Evolutionary conservation across 2,888 invertebrate species (phyloP), one percentile per base, ranked within the genome.

Genomic region (Stenichneumon culpator): DNA sequence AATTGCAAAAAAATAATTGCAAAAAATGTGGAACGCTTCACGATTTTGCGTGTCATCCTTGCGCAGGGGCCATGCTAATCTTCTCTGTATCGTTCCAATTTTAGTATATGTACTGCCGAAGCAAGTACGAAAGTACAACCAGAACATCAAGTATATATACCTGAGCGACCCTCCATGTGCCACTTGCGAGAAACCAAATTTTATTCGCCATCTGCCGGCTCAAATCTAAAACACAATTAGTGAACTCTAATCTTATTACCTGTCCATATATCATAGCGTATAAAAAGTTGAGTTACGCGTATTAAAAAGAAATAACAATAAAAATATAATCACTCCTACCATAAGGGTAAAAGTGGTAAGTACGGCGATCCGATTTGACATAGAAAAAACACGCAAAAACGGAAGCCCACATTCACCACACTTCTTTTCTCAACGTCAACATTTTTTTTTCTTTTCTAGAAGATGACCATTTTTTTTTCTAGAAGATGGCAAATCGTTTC

Each of bases 11-110:
- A 4, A 63, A 16, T 16, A 22, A 19, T 39, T 14, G 39, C 50
- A 94, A 95, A 95, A 96, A 96, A 96, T 96, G 96, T 96, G 96
- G 96, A 96, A 97, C 97, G 97, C 97, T 97, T 97, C 97, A 97
- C 97, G 97, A 97, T 97, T 97, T 97, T 97, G 97, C 97, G 97
- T 97, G 97, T 97, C 97, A 97, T 97, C 97, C 97, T 97, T 97
- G 97, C 97, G 97, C 97, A 97, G 97, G 97, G 97, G 97, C 97
- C 97, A 97, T 97, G 97, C 97, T 97, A 97, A 97, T 97, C 97
- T 97, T 97, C 97, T 97, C 97, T 97, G 97, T 97, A 97, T 97
- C 97, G 97, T 97, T 97, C 97, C 97, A 97, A 97, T 97, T 97
- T 97, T 97, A 97, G 96, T 96, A 96, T 96, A 96, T 96, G 96